Base-by-base conservation (phyloP, 1,140 invertebrate species). In the Druon quercuslanigerum region DNA sequence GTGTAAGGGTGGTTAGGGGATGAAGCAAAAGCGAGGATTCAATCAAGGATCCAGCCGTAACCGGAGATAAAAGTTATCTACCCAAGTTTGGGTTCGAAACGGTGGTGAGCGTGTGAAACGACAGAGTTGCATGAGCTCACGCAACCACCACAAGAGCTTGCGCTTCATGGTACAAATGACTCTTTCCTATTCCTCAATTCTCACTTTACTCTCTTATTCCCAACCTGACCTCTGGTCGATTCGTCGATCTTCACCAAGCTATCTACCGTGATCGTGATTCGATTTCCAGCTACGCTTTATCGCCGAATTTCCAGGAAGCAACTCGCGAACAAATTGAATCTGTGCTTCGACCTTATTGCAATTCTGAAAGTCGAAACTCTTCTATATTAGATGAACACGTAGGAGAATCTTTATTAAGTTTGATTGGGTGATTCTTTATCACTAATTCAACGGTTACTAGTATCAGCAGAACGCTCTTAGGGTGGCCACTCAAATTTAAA, bases 101-200 rank as follows among this genome's bases (percentile, higher is more conserved):
- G 60, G 60, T 66, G 16, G 20, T 66, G 40, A 66, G 60, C 60
- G 60, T 66, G 60, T 66, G 60, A 66, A 66, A 66, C 60, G 60
- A 66, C 60, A 66, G 60, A 33, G 60, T 66, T 66, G 60, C 60
- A 66, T 66, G 60, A 66, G 40, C 60, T 66, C 60, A 66, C 60
- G 60, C 60, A 66, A 66, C 40, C 60, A 66, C 60, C 60, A 66
- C 25, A 66, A 20, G 60, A 66, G 60, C 60, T 66, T 66, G 60
- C 60, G 33, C 60, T 66, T 16, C 60, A 66, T 66, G 60, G 60
- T 66, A 66, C 60, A 66, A 66, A 66, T 66, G 60, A 66, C 40
- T 66, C 60, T 66, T 66, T 14, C 40, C 14, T 16, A 66, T 66
- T 66, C 40, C 57, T 66, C 57, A 40, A 66, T 66, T 66, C 25